Evolutionary conservation across 2,113 vertebrate species (phyloP), one percentile per base, ranked within the genome.

Genomic region (Muscicapa adusta): DNA sequence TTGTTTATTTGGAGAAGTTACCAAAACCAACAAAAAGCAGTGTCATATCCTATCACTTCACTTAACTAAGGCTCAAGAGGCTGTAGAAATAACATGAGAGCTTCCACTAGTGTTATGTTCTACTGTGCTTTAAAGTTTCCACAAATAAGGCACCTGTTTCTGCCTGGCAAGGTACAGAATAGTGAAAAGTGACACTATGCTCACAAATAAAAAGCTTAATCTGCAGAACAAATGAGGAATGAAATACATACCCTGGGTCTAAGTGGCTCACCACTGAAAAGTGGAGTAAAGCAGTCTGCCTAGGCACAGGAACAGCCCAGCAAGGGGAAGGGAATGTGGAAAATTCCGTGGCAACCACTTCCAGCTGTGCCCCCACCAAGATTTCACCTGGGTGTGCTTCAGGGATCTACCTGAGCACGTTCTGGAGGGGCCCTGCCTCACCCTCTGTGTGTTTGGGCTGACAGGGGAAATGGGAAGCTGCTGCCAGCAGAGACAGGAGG

Each of bases 361-460:
- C 12, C 67, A 56, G 45, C 72, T 47, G 8, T 23, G 10, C 24
- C 19, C 14, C 54, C 50, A 33, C 36, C 40, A 28, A 4, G 48
- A 22, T 33, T 43, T 36, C 63, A 63, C 28, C 43, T 34, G 48
- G 14, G 10, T 18, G 26, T 2, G 6, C n/a, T n/a, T 62, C 29
- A 36, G 50, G n/a, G 26, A 31, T 4, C 18, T 0, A 9, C 7
- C 38, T 28, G 6, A 48, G 36, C 43, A 47, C 0, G 0, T 17
- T 31, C 73, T 68, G 18, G 22, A 62, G 22, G 22, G 7, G 8
- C 14, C 17, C 17, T 29, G 12, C 36, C n/a, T 18, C 2, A 15
- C 9, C 18, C 23, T 33, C 10, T 29, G 1, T 23, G 1, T 2
- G 5, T 67, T n/a, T 51, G 72, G 40, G 33, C 8, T 71, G 43